Conservation (phyloP, 2,797 vertebrate species). For the Chlorospingus semifuscus region DNA sequence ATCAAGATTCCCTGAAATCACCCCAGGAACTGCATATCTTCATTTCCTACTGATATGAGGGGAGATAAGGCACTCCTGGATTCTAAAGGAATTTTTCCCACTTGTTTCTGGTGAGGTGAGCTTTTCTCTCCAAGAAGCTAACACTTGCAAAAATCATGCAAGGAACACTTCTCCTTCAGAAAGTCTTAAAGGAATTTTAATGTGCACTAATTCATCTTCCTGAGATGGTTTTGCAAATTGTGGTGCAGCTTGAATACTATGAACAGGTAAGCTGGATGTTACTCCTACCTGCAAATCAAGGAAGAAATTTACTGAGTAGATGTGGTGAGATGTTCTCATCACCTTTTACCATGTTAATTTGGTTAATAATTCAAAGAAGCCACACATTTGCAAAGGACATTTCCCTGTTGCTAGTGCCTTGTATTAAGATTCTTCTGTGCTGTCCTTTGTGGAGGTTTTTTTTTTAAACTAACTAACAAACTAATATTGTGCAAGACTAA, state of each 20-base stretch:
- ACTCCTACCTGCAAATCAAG: background rate
- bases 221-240: background rate
- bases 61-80: background rate
- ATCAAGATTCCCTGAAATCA: background rate
- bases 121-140: background rate
- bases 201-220: background rate
- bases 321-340: background rate
- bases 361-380: constrained; percentile 26
- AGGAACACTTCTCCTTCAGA: background rate
- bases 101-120: background rate
- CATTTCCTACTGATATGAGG: background rate
- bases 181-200: background rate
- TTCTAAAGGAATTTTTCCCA: background rate
- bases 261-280: background rate
- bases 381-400: background rate
- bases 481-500: background rate
- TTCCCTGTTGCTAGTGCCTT: background rate
- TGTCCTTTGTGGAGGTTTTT: background rate
- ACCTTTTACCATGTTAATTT: background rate
- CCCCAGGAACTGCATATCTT: background rate
- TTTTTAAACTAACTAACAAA: background rate
- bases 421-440: background rate
- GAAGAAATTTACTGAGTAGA: background rate
- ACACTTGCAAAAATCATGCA: background rate
- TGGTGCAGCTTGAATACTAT: background rate